phyloP scores from a whole-genome alignment of 1,140 invertebrate species.

The Drosophila eugracilis region DNA sequence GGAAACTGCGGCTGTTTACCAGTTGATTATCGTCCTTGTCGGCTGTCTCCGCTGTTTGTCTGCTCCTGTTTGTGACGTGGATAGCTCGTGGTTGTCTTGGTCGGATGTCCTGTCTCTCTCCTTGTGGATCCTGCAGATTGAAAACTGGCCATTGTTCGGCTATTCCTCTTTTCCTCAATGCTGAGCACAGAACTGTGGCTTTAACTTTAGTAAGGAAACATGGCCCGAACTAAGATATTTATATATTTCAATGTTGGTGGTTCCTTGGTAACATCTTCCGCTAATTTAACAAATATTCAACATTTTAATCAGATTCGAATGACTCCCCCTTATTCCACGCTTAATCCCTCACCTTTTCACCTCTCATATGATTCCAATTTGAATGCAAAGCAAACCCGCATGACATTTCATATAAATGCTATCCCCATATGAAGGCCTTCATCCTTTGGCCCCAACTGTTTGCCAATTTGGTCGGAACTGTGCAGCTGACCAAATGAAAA shows the following conservation, averaged over 20 bases:
- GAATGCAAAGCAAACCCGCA: slow-evolving; percentile 10
- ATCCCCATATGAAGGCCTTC: neutral
- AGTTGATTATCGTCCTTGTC: slow-evolving; percentile 35
- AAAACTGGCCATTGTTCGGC: neutral
- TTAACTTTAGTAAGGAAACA: neutral
- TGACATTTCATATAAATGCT: slow-evolving; percentile 14
- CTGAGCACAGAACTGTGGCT: neutral
- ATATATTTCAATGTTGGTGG: no score
- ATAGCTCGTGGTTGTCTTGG: slow-evolving; percentile 16
- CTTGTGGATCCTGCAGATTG: neutral
- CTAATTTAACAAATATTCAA: no score
- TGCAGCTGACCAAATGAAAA: slow-evolving; percentile 33
- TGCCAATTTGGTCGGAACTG: slow-evolving; percentile 31
- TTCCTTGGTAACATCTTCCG: no score
- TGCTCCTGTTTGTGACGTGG: slow-evolving; percentile 34
- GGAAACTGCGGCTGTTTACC: slow-evolving; percentile 25
- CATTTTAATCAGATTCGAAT: neutral
- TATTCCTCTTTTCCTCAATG: neutral
- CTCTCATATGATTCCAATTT: slow-evolving; percentile 5
- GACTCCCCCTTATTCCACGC: neutral
- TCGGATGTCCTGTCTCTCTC: slow-evolving; percentile 9
- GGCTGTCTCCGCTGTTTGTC: slow-evolving; percentile 8
- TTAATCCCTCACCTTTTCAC: neutral
- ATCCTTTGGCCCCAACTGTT: slow-evolving; percentile 15
- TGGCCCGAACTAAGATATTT: no score